phyloP scores from a whole-genome alignment of 2,797 vertebrate species.

The Micropoecilia bifurca region DNA sequence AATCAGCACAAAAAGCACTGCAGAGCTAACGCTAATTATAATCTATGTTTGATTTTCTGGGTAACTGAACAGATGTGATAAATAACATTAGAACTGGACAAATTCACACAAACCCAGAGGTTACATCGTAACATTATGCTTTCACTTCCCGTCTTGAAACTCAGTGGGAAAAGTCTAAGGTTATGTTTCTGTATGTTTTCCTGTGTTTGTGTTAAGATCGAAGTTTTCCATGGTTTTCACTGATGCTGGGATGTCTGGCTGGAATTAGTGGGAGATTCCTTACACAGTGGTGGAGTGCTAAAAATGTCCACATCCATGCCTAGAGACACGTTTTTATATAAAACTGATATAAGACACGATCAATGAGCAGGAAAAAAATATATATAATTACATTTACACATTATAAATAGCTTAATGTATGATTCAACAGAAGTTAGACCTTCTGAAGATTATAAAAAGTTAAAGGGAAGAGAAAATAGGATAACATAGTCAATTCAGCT shows the following conservation, averaged over 20 bases:
- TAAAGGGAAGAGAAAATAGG: not conserved
- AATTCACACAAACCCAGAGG: constrained; percentile 32
- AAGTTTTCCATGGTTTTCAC: constrained; percentile 14
- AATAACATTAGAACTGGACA: not conserved
- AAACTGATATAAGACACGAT: not conserved
- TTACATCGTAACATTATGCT: constrained; percentile 27
- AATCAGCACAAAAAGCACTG: not conserved
- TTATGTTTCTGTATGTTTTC: constrained; percentile 50
- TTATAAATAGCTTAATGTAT: not conserved
- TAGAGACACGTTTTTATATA: not conserved
- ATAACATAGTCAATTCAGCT: not conserved
- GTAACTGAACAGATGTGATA: not conserved
- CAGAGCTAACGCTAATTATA: not conserved
- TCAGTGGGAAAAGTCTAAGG: constrained; percentile 16
- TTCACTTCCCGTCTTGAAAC: constrained; percentile 11
- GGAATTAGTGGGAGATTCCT: constrained; percentile 46
- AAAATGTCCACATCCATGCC: not conserved
- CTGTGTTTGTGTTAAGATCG: constrained; percentile 53
- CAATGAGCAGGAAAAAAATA: not conserved
- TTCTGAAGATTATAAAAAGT: not conserved
- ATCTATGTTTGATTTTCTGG: no score
- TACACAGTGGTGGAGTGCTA: constrained; percentile 14
- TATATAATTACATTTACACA: not conserved
- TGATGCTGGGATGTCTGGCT: constrained; percentile 32
- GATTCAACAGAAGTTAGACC: not conserved